Percentiles rank a stretch among this genome's conserved stretches.
phyloP scores from a whole-genome alignment of 2,888 invertebrate species.

The Drosophila flavopinicola region DNA sequence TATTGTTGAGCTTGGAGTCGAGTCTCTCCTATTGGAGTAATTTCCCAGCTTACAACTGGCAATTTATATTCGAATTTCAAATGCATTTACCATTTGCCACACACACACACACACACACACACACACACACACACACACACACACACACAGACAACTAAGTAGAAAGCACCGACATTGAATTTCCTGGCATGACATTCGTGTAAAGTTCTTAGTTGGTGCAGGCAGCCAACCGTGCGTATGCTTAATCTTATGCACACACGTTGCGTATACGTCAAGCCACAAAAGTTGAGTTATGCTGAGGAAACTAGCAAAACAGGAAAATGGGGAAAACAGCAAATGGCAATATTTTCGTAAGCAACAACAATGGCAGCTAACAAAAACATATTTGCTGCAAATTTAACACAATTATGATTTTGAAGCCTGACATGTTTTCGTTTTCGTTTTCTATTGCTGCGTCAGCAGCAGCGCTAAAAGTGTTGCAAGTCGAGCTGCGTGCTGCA shows the following conservation, averaged over 20 bases:
- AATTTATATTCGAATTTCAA: slow-evolving; percentile 49
- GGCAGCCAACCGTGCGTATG: slow-evolving; percentile 63
- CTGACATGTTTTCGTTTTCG: slow-evolving; percentile 72
- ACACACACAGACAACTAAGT: background rate
- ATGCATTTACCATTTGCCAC: slow-evolving; percentile 26
- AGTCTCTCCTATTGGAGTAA: slow-evolving; percentile 10
- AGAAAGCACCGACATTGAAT: slow-evolving; percentile 27
- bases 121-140: background rate
- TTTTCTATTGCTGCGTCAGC: slow-evolving; percentile 31
- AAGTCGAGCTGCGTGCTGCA: slow-evolving; percentile 49
- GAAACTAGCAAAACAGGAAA: slow-evolving; percentile 31
- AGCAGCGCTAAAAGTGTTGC: slow-evolving; percentile 52
- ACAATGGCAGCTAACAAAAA: slow-evolving; percentile 45
- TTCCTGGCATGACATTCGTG: slow-evolving; percentile 48
- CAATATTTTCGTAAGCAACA: slow-evolving; percentile 43
- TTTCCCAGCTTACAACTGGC: slow-evolving; percentile 30
- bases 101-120: slow-evolving; percentile 3
- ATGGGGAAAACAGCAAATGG: slow-evolving; percentile 21
- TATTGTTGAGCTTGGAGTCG: slow-evolving; percentile 17
- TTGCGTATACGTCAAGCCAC: slow-evolving; percentile 69
- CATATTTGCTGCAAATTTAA: slow-evolving; percentile 72
- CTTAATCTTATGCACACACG: slow-evolving; percentile 71
- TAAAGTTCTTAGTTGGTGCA: slow-evolving; percentile 31
- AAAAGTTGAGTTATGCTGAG: slow-evolving; percentile 61
- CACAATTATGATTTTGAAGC: slow-evolving; percentile 74